phyloP scores from a whole-genome alignment of 2,797 vertebrate genomes.

The Rallus crepitans region DNA sequence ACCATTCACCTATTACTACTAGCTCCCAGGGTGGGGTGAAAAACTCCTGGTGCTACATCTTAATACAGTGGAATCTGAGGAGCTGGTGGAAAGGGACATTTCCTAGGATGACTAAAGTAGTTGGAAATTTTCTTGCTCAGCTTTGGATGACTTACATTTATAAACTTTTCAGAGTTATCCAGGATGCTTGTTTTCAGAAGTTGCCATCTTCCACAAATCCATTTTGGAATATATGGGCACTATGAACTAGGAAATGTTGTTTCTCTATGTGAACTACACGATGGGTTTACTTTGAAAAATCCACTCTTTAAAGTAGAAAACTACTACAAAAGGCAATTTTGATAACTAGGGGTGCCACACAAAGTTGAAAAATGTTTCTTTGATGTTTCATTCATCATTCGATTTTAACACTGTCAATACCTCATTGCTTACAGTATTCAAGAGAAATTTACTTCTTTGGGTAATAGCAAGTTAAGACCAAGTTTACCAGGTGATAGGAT shows the following conservation, averaged over 20 bases:
- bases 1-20: no score
- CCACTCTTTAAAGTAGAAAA: neutral
- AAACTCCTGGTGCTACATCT: neutral
- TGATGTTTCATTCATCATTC: fast-evolving
- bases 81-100: neutral
- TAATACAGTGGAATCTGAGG: neutral
- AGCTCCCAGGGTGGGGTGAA: neutral
- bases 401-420: neutral
- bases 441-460: neutral
- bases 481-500: neutral
- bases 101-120: neutral
- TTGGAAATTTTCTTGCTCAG: neutral
- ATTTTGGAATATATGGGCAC: neutral
- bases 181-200: neutral
- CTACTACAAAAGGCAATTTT: neutral
- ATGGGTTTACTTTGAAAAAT: neutral
- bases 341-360: neutral
- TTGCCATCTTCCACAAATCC: neutral
- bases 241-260: neutral
- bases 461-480: neutral
- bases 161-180: neutral
- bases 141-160: neutral
- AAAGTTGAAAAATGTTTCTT: neutral
- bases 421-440: neutral
- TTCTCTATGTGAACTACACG: fast-evolving